phyloP scores from a whole-genome alignment of 2,113 vertebrate genomes.

The Sapajus apella region DNA sequence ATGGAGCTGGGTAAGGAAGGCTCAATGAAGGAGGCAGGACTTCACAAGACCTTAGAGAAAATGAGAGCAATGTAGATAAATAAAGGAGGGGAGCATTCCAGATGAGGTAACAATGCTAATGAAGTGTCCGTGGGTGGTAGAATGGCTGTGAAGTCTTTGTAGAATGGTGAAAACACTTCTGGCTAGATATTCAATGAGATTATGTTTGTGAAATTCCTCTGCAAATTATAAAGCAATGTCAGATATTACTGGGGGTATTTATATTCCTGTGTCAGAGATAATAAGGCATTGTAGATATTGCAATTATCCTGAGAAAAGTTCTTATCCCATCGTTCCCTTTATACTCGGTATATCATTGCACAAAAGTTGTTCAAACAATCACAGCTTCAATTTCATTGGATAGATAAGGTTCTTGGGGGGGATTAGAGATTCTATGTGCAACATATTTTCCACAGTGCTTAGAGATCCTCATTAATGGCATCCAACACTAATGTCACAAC shows the following conservation, averaged over 20 bases:
- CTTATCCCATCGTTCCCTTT: background rate
- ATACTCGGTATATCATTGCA: accelerated
- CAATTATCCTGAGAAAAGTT: background rate
- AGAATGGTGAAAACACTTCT: background rate
- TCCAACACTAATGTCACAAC: background rate
- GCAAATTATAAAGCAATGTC: background rate
- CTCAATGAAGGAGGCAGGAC: background rate
- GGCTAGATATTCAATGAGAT: background rate
- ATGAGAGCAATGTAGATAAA: background rate
- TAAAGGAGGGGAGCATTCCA: background rate
- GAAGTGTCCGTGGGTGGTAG: accelerated
- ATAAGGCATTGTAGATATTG: background rate
- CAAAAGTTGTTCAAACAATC: background rate
- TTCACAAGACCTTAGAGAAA: background rate
- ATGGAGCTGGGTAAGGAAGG: background rate
- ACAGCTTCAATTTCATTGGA: background rate
- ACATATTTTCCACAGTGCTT: accelerated
- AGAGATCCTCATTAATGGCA: too few relatives aligned
- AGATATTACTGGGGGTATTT: background rate
- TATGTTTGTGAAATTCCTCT: background rate
- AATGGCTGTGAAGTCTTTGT: background rate
- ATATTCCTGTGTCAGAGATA: background rate
- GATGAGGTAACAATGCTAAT: background rate
- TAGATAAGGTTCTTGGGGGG: background rate
- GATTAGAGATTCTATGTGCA: too few relatives aligned